Evolutionary conservation across 2,113 vertebrate species (phyloP).

Genomic region (Solea solea): DNA sequence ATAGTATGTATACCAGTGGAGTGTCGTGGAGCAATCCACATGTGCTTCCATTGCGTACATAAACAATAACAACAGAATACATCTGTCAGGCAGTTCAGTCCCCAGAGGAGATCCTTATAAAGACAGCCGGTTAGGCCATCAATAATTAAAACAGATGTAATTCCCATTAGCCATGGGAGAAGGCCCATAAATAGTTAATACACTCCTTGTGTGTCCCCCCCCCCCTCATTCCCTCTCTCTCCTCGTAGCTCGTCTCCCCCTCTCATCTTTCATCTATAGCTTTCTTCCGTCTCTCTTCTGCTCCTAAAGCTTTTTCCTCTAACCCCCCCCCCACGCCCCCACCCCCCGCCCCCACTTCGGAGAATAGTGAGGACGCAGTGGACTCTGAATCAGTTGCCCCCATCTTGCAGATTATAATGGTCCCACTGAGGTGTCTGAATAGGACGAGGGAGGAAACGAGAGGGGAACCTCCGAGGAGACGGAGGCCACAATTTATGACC

Average conservation of each 20-base stretch:
- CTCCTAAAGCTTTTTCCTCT: slow-evolving; percentile 31
- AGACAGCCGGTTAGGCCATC: slow-evolving; percentile 79
- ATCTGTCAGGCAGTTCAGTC: slow-evolving; percentile 58
- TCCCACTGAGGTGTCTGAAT: slow-evolving; percentile 59
- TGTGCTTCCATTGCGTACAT: slow-evolving; percentile 48
- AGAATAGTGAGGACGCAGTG: slow-evolving; percentile 32
- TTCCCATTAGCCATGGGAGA: slow-evolving; percentile 77
- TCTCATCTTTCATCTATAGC: slow-evolving; percentile 55
- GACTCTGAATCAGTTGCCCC: slow-evolving; percentile 37
- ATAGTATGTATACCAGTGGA: slow-evolving; percentile 12
- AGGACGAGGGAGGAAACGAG: slow-evolving; percentile 43
- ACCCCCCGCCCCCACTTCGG: slow-evolving; percentile 6
- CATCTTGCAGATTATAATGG: slow-evolving; percentile 61
- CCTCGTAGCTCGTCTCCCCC: slow-evolving; percentile 40
- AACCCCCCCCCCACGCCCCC: background rate
- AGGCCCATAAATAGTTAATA: slow-evolving; percentile 82
- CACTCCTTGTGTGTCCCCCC: slow-evolving; percentile 60
- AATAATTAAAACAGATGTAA: slow-evolving; percentile 85
- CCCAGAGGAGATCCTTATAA: slow-evolving; percentile 64
- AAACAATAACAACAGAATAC: slow-evolving; percentile 67
- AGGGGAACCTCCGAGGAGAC: slow-evolving; percentile 17
- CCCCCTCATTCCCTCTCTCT: slow-evolving; percentile 55
- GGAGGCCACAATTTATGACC: slow-evolving; percentile 61
- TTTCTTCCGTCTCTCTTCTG: slow-evolving; percentile 17
- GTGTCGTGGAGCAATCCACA: slow-evolving; percentile 5